Percentiles rank a stretch among this genome's conserved stretches.
phyloP scores from a whole-genome alignment of 2,888 invertebrate genomes.

The Andricus quercusramuli region DNA sequence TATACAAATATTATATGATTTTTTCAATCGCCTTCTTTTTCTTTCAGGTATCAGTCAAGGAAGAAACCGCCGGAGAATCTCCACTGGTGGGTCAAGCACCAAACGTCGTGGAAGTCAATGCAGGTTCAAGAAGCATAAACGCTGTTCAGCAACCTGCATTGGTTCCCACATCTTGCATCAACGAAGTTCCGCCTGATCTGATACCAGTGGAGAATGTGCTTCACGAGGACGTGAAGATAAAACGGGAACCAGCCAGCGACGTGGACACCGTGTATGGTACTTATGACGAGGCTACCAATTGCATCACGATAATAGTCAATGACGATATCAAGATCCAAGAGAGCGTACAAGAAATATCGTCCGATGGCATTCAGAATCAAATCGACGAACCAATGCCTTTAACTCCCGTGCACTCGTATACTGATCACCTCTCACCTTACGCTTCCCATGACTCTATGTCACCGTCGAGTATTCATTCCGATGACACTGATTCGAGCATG shows the following conservation, averaged over 20 bases:
- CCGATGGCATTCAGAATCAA: slow-evolving; percentile 56
- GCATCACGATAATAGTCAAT: slow-evolving; percentile 85
- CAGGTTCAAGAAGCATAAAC: slow-evolving; percentile 79
- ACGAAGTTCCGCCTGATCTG: slow-evolving; percentile 65
- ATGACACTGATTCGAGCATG: slow-evolving; percentile 63
- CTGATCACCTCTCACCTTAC: slow-evolving; percentile 65
- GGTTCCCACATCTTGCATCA: slow-evolving; percentile 26
- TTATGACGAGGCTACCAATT: slow-evolving; percentile 86
- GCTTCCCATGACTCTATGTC: slow-evolving; percentile 70
- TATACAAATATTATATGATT: slow-evolving; percentile 53
- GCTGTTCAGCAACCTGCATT: slow-evolving; percentile 48
- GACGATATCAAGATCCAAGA: slow-evolving; percentile 77
- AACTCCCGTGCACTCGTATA: slow-evolving; percentile 50
- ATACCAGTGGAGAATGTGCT: slow-evolving; percentile 50
- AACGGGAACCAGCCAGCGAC: slow-evolving; percentile 78
- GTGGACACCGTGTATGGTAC: slow-evolving; percentile 85
- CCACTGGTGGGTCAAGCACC: slow-evolving; percentile 92
- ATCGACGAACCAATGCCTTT: slow-evolving; percentile 54
- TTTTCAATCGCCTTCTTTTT: slow-evolving; percentile 45
- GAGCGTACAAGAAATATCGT: slow-evolving; percentile 69
- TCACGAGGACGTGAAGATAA: slow-evolving; percentile 62
- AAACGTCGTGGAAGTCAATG: slow-evolving; percentile 91
- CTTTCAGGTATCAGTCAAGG: slow-evolving; percentile 72
- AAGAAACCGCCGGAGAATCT: slow-evolving; percentile 80
- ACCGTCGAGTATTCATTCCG: slow-evolving; percentile 71